Percentiles rank a stretch among this genome's conserved stretches.
These are phyloP conservation scores for Montipora capricornis DNA, from an alignment of 64 coral and sea anemone genomes.

Conservation along the genomic window DNA sequence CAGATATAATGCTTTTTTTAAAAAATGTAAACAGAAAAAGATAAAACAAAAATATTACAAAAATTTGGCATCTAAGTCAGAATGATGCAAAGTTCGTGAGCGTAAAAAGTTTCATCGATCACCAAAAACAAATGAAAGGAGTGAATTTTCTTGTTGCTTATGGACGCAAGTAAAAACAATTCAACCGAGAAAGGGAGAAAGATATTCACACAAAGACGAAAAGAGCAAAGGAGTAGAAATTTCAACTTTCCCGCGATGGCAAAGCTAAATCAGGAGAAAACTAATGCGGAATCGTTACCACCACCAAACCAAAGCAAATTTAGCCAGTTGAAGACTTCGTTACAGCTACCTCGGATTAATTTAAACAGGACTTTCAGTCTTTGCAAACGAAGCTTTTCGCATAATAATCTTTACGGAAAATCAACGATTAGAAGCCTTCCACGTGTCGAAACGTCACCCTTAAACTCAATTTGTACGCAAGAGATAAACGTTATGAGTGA, in stretches of 20 bases:
- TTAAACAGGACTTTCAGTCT: neutral
- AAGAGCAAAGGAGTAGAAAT: neutral
- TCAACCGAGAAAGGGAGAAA: neutral
- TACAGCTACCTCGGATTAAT: slow-evolving; percentile 23
- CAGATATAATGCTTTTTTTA: slow-evolving; percentile 13
- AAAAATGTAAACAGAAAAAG: neutral
- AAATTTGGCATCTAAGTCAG: neutral
- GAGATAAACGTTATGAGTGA: neutral
- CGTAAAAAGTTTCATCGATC: neutral
- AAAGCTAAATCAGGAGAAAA: neutral
- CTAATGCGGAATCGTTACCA: neutral
- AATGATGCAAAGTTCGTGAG: neutral
- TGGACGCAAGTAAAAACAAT: slow-evolving; percentile 25
- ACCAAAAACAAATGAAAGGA: neutral
- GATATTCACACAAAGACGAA: neutral
- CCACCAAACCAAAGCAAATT: neutral
- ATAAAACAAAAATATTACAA: slow-evolving; percentile 28
- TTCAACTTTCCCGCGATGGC: neutral
- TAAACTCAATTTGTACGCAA: slow-evolving; percentile 14
- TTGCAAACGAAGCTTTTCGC: slow-evolving; percentile 12
- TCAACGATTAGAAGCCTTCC: neutral
- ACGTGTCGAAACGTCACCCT: neutral
- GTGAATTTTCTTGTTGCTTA: neutral
- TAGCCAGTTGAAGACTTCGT: neutral
- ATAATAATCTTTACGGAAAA: slow-evolving; percentile 1